phyloP scores from a whole-genome alignment of 2,797 vertebrate genomes.

The Pelochelys cantorii region DNA sequence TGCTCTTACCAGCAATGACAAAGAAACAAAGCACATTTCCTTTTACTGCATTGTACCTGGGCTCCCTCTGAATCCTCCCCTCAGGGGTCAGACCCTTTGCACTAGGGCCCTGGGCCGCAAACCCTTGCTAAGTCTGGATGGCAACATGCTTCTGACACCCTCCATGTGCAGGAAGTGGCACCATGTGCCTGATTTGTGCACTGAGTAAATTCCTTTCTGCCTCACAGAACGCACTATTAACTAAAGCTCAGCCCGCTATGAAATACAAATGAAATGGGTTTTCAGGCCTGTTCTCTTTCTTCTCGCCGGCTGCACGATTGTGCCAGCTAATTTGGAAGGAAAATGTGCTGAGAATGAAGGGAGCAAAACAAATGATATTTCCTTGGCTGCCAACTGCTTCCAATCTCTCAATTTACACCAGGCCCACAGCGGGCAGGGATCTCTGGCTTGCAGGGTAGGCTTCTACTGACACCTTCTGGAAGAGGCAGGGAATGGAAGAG shows the following conservation, averaged over 20 bases:
- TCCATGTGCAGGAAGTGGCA: not conserved
- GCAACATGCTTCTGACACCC: not conserved
- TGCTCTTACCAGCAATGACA: not conserved
- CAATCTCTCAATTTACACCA: not conserved
- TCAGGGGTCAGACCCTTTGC: slow-evolving; percentile 7
- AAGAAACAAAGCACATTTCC: not conserved
- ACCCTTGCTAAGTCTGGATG: fast-evolving
- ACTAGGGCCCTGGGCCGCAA: not conserved
- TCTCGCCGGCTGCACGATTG: not conserved
- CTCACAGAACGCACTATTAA: not conserved
- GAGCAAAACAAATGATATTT: slow-evolving; percentile 19
- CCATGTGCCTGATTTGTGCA: not conserved
- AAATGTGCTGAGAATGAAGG: not conserved
- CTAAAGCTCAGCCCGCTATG: slow-evolving; percentile 9
- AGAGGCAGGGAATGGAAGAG: not conserved
- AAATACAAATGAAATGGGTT: slow-evolving; percentile 14
- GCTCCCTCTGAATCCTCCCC: not conserved
- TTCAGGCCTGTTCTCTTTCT: not conserved
- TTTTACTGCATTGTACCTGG: not conserved
- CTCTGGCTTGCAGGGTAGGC: not conserved
- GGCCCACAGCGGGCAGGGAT: not conserved
- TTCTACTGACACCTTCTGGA: slow-evolving; percentile 6
- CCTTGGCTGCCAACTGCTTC: not conserved
- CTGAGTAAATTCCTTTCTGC: not conserved
- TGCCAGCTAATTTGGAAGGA: slow-evolving; percentile 20